phyloP scores from a whole-genome alignment of 2,797 vertebrate species.

The Prionace glauca region DNA sequence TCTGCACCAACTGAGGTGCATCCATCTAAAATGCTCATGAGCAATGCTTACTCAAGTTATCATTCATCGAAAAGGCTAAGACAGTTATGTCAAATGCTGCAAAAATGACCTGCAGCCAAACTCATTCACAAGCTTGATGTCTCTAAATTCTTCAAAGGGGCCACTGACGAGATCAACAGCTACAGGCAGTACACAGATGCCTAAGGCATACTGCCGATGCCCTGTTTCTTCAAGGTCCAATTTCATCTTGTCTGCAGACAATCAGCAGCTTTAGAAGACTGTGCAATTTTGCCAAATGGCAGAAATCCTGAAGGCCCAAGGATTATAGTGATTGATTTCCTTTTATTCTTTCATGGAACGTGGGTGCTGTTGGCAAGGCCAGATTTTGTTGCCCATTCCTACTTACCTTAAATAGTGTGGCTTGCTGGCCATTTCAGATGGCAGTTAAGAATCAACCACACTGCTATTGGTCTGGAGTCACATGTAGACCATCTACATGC shows the following conservation, averaged over 20 bases:
- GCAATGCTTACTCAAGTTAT: not conserved
- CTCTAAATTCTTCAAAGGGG: not conserved
- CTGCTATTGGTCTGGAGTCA: too few species aligned
- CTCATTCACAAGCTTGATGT: not conserved
- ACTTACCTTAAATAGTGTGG: too few species aligned
- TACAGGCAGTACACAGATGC: not conserved
- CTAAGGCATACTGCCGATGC: not conserved
- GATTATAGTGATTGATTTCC: not conserved
- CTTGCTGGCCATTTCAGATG: too few species aligned
- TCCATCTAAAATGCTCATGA: not conserved
- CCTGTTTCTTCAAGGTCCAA: not conserved
- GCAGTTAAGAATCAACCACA: too few species aligned
- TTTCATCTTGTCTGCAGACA: not conserved
- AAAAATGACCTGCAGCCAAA: not conserved
- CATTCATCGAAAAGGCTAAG: not conserved
- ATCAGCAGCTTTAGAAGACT: not conserved
- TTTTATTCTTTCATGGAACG: too few species aligned
- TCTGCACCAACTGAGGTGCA: not conserved
- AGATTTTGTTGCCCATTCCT: too few species aligned
- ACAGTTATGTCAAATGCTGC: not conserved
- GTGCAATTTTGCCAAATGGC: not conserved
- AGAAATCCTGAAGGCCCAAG: not conserved
- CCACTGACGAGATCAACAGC: not conserved
- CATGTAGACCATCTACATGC: not conserved
- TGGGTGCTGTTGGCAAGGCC: too few species aligned